Base-by-base conservation (phyloP, 2,888 invertebrate species). In the Drosophila ustulata region DNA sequence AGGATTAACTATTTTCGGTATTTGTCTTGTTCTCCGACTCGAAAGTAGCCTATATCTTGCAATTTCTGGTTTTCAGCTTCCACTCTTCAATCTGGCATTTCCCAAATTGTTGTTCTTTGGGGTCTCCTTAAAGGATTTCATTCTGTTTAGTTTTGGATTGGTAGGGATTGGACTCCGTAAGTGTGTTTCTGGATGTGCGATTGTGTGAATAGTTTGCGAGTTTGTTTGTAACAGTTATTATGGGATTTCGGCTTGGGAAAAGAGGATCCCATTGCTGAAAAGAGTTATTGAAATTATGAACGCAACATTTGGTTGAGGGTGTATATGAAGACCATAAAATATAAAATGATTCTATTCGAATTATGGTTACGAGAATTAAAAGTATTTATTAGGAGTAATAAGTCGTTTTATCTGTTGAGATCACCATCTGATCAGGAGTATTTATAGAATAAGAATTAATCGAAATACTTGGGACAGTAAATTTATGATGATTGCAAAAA, bases 1-100 rank as follows among this genome's bases (percentile, higher is more conserved):
- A 79, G 88, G 88, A 88, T 86, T 86, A 85, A 80, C 76, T 73
- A 89, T 85, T 88, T 88, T 71, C 82, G 56, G 79, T 70, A 68
- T 84, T 74, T 63, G 53, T 78, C 51, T 67, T 34, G 30, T 18
- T 47, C 18, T 71, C 50, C 73, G 66, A 66, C 80, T 81, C 73
- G 53, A 69, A 88, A 89, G 83, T 88, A 78, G 83, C 83, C 66
- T 57, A 69, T 70, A 68, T 71, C 58, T 58, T 62, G 57, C 52
- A 41, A 56, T 50, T 63, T 50, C 39, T 46, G 34, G 41, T 41
- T 11, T 56, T 25, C 9, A 28, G 46, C 32, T 11, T 49, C 26
- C 46, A 32, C 6, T 23, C 30, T 26, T 80, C 37, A 37, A 37
- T 2, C 37, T 67, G 49, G 62, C 43, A 61, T 71, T 46, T 68